A percentile compares a stretch with the other conserved stretches of the same genome.
Evolutionary conservation across 2,797 vertebrate genomes (phyloP).

Genomic region (Eospalax fontanierii): DNA sequence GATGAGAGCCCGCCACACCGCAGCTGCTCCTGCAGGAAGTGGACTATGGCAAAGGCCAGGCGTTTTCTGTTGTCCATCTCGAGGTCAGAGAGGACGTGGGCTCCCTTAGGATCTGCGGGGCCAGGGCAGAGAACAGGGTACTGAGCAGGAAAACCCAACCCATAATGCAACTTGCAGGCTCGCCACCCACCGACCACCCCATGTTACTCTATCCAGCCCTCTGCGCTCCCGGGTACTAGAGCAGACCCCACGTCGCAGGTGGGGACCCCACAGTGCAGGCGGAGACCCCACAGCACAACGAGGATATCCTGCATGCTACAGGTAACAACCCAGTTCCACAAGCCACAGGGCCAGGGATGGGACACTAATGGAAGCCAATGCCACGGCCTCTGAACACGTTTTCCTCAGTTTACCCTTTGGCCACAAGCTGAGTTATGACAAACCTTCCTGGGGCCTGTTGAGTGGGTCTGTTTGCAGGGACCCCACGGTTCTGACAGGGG

Average conservation of each 20-base stretch:
- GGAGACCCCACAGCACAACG: not conserved
- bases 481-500: not conserved
- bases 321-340: not conserved
- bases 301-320: too few relatives aligned
- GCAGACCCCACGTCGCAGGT: not conserved
- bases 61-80: constrained; percentile 96
- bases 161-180: too few relatives aligned
- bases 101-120: constrained; percentile 6
- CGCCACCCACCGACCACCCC: too few relatives aligned
- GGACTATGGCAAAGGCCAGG: constrained; percentile 96
- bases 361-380: too few relatives aligned
- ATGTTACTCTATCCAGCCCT: too few relatives aligned
- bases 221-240: too few relatives aligned
- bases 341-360: not conserved
- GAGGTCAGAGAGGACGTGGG: not conserved
- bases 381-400: not conserved
- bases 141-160: too few relatives aligned
- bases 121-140: not conserved
- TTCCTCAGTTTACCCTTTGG: not conserved
- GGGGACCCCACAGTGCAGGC: not conserved
- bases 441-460: not conserved
- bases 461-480: not conserved
- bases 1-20: constrained; percentile 92
- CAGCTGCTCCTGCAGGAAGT: constrained; percentile 96
- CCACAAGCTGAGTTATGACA: not conserved